phyloP scores from a whole-genome alignment of 2,888 invertebrate species.

The Hirtodrosophila cameraria region DNA sequence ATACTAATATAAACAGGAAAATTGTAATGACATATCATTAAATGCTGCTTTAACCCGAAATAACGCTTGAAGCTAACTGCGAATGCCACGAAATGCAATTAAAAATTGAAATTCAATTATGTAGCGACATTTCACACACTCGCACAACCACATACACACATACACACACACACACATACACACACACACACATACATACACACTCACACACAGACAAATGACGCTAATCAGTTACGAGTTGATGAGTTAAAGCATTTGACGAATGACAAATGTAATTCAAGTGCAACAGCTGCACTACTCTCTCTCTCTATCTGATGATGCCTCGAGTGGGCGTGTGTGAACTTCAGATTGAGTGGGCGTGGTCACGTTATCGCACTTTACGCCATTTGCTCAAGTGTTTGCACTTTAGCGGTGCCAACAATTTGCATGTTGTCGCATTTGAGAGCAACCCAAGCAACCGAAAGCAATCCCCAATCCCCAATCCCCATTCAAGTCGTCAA shows the following conservation, averaged over 20 bases:
- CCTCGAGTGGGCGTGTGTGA: neutral
- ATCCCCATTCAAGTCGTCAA: too few species aligned
- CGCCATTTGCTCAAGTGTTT: constrained; percentile 74
- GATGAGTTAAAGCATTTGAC: constrained; percentile 23
- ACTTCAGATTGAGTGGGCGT: constrained; percentile 24
- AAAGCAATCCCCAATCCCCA: neutral
- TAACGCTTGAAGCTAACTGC: constrained; percentile 1
- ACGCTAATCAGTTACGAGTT: constrained; percentile 39
- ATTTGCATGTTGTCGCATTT: constrained; percentile 71
- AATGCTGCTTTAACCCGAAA: neutral
- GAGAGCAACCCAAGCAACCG: constrained; percentile 15
- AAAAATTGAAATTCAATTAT: constrained; percentile 56
- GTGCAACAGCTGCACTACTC: constrained; percentile 16
- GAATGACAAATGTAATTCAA: constrained; percentile 31
- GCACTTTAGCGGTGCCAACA: constrained; percentile 66
- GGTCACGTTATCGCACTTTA: constrained; percentile 69
- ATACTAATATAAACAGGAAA: too few species aligned
- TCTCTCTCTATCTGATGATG: too few species aligned
- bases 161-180: constrained; percentile 2
- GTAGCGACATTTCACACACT: constrained; percentile 11
- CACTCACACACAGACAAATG: neutral
- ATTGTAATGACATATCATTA: neutral
- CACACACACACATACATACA: neutral
- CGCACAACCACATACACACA: constrained; percentile 1
- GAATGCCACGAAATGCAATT: constrained; percentile 35